Conservation (phyloP, 1,140 invertebrate species). For the Megathymus violae region DNA sequence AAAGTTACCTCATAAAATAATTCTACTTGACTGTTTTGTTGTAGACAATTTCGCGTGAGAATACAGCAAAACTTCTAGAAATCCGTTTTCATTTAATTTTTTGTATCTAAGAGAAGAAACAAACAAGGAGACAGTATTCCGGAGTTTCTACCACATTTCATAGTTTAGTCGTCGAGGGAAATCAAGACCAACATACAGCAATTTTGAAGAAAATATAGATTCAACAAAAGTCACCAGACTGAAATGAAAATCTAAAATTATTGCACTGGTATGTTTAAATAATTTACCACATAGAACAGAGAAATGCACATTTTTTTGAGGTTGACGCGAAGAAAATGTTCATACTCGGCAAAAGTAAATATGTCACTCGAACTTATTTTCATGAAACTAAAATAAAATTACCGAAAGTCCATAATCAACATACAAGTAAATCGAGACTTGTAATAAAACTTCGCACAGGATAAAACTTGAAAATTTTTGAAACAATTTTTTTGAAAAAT, state of each 20-base stretch:
- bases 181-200: conserved; percentile 16
- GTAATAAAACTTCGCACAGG: too few species aligned
- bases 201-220: conserved; percentile 15
- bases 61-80: background rate
- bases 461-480: too few species aligned
- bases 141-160: conserved; percentile 1
- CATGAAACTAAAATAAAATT: background rate
- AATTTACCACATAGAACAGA: conserved; percentile 17
- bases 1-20: conserved; percentile 40
- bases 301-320: conserved; percentile 26
- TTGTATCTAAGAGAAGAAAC: background rate
- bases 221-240: conserved; percentile 9
- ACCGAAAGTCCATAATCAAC: too few species aligned
- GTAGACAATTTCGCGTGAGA: conserved; percentile 9
- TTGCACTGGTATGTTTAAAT: conserved; percentile 11
- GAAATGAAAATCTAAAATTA: conserved; percentile 16
- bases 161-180: conserved; percentile 12
- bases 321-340: conserved; percentile 22
- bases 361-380: conserved; percentile 4
- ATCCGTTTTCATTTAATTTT: conserved; percentile 3
- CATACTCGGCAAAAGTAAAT: conserved; percentile 15
- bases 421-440: too few species aligned
- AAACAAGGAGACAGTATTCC: background rate
- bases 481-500: too few species aligned
- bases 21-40: conserved; percentile 28